Evolutionary conservation across 2,888 invertebrate genomes (phyloP).

Genomic region (Frankliniella intonsa): DNA sequence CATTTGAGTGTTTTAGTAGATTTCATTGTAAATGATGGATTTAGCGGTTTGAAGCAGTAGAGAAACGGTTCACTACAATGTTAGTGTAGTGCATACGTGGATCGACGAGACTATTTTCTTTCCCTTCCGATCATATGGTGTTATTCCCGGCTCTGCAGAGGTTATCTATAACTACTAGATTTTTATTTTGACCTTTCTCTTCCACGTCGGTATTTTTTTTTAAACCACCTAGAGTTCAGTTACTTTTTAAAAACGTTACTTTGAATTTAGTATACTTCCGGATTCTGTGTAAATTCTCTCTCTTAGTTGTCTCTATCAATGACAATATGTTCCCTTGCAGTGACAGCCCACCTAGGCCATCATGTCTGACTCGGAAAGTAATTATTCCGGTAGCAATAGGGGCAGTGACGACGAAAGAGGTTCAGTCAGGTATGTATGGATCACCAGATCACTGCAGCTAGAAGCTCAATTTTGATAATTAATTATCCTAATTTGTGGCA

Average conservation of each 20-base stretch:
- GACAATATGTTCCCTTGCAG: conserved; percentile 18
- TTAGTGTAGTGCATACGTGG: too few species aligned
- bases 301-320: neutral
- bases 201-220: neutral
- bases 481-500: neutral
- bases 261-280: too few species aligned
- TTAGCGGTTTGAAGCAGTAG: too few species aligned
- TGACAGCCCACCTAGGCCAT: neutral
- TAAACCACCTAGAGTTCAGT: neutral
- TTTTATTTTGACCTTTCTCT: neutral
- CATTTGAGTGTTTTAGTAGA: neutral
- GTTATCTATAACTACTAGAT: neutral
- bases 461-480: neutral
- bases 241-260: too few species aligned
- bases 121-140: neutral
- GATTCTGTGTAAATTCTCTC: too few species aligned
- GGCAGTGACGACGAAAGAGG: conserved; percentile 12
- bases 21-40: neutral
- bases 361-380: neutral
- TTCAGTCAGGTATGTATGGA: conserved; percentile 1
- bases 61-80: too few species aligned
- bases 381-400: neutral
- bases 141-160: neutral
- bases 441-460: neutral
- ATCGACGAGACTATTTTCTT: too few species aligned